A percentile compares a stretch with the other conserved stretches of the same genome.
These are phyloP conservation scores for Neogobius melanostomus DNA, from an alignment of 2,113 vertebrate genomes.

Conservation along the genomic window DNA sequence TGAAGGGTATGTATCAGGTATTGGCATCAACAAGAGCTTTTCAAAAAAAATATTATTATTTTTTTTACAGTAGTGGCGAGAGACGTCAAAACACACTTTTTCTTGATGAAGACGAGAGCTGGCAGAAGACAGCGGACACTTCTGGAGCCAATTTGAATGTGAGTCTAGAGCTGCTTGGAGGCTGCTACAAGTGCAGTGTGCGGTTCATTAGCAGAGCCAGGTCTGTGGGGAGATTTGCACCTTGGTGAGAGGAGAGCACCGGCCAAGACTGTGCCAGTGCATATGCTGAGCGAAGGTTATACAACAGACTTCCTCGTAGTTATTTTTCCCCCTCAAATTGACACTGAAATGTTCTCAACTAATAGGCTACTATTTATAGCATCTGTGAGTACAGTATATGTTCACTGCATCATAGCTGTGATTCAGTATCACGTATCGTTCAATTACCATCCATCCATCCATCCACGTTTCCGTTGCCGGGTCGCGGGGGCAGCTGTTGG, in stretches of 20 bases:
- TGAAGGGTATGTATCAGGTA: constrained; percentile 13
- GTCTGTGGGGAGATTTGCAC: constrained; percentile 3
- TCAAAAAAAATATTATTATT: not conserved
- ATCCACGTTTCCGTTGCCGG: no score
- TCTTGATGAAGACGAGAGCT: constrained; percentile 22
- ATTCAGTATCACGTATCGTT: not conserved
- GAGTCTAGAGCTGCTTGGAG: constrained; percentile 11
- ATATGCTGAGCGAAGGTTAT: not conserved
- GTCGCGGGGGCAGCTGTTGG: no score
- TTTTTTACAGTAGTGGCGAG: constrained; percentile 9
- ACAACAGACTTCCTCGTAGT: not conserved
- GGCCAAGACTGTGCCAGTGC: not conserved
- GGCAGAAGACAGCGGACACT: constrained; percentile 7
- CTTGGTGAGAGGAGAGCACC: not conserved
- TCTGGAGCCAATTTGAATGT: constrained; percentile 21
- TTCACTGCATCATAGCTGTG: not conserved
- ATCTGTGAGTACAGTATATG: not conserved
- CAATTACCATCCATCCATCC: no score
- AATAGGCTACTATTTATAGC: constrained; percentile 4
- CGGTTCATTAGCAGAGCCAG: constrained; percentile 31
- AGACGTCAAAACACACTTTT: constrained; percentile 15
- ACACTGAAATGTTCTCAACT: not conserved
- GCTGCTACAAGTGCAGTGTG: constrained; percentile 15
- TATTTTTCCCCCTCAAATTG: not conserved
- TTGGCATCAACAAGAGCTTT: not conserved